Percentiles rank a stretch among this genome's conserved stretches.
These are phyloP conservation scores for Tethea ocularis DNA, from an alignment of 2,888 invertebrate species.

Conservation along the genomic window DNA sequence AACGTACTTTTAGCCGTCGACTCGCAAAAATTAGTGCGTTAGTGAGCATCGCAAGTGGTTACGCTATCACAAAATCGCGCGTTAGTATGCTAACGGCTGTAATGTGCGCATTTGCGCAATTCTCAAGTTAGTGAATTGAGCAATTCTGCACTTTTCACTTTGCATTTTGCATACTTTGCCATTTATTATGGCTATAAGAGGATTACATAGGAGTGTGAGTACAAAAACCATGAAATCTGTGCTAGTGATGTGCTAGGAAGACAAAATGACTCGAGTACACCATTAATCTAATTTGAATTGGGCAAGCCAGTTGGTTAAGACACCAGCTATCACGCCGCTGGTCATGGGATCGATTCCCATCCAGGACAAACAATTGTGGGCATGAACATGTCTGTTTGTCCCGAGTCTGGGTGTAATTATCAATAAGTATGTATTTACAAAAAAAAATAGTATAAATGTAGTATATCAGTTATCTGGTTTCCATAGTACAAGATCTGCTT, in stretches of 20 bases:
- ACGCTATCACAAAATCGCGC: background rate
- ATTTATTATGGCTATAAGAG: background rate
- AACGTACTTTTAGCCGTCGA: background rate
- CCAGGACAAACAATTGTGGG: too few species aligned
- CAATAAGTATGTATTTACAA: too few species aligned
- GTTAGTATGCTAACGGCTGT: slow-evolving; percentile 4
- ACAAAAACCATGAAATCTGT: background rate
- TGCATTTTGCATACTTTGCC: slow-evolving; percentile 1
- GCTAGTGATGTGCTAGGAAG: background rate
- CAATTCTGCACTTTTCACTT: slow-evolving; percentile 1
- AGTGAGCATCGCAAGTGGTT: background rate
- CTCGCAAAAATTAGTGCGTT: background rate
- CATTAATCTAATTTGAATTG: too few species aligned
- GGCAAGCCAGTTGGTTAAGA: too few species aligned
- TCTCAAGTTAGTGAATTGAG: background rate
- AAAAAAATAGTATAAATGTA: too few species aligned
- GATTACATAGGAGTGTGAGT: background rate
- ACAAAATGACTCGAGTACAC: background rate
- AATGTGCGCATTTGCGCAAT: background rate
- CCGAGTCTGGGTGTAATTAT: too few species aligned
- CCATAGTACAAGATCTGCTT: too few species aligned
- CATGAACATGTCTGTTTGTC: too few species aligned
- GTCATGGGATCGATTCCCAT: too few species aligned
- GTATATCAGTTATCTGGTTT: too few species aligned
- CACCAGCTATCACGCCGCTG: too few species aligned